Conservation (phyloP, 1,140 invertebrate genomes). For the Orchesella cincta region DNA sequence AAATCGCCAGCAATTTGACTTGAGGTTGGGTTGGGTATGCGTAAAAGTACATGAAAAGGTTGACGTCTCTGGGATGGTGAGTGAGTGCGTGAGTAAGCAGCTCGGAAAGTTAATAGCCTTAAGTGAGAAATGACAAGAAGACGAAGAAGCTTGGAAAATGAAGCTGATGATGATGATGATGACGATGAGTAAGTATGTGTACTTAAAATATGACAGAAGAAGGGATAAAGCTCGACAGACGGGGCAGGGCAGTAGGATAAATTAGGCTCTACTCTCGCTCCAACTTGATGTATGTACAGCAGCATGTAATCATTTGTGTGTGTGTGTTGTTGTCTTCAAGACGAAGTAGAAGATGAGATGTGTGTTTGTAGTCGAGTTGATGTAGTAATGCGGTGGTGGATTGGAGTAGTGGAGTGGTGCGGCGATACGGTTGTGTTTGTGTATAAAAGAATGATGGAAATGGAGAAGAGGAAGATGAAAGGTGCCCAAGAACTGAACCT, state of each 20-base stretch:
- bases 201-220: constrained; percentile 23
- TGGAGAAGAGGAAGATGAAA: constrained; percentile 11
- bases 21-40: too few species aligned
- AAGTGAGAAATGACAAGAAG: too few species aligned
- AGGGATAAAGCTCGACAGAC: constrained; percentile 5
- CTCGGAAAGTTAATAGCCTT: too few species aligned
- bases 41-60: too few species aligned
- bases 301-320: too few species aligned
- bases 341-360: neutral
- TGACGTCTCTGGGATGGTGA: too few species aligned
- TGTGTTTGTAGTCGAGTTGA: neutral
- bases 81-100: too few species aligned
- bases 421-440: neutral
- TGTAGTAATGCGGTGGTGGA: neutral
- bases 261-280: too few species aligned
- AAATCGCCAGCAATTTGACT: too few species aligned
- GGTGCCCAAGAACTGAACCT: neutral
- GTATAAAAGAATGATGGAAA: neutral
- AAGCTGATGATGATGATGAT: neutral
- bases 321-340: neutral
- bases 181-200: constrained; percentile 5
- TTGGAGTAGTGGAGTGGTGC: neutral
- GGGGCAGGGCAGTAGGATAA: constrained; percentile 5
- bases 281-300: too few species aligned
- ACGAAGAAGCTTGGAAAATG: too few species aligned